phyloP scores from a whole-genome alignment of 2,888 invertebrate species.

The Dasysyrphus tricinctus region DNA sequence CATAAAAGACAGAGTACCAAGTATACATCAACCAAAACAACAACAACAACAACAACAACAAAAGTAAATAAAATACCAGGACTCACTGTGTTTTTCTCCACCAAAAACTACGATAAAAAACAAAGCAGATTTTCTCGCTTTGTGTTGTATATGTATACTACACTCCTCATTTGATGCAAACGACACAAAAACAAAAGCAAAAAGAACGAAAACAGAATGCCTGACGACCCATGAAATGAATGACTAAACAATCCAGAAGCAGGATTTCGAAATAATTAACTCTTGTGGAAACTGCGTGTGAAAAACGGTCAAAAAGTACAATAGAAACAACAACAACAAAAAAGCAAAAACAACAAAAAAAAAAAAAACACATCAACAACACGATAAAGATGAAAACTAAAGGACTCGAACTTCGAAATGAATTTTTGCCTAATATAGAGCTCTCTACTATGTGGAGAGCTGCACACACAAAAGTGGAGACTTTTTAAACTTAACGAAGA shows the following conservation, averaged over 20 bases:
- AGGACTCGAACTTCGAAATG: conserved; percentile 24
- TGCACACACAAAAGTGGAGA: conserved; percentile 46
- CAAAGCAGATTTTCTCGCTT: conserved; percentile 52
- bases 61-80: conserved; percentile 50
- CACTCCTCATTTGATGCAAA: conserved; percentile 49
- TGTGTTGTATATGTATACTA: conserved; percentile 17
- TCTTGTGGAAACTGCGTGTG: conserved; percentile 69
- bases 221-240: conserved; percentile 65
- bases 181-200: conserved; percentile 3
- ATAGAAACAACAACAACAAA: conserved; percentile 15
- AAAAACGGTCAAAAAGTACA: conserved; percentile 45
- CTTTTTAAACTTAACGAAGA: conserved; percentile 62
- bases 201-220: conserved; percentile 61
- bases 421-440: no score
- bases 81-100: conserved; percentile 39
- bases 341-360: conserved; percentile 5
- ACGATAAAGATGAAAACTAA: conserved; percentile 23
- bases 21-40: conserved; percentile 28
- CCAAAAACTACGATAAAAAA: conserved; percentile 35
- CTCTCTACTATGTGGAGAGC: conserved; percentile 5
- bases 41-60: conserved; percentile 33
- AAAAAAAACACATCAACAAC: background rate
- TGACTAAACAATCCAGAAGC: conserved; percentile 62
- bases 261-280: conserved; percentile 72
- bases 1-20: conserved; percentile 6